Conservation (phyloP, 1,140 invertebrate species). For the Periplaneta americana region DNA sequence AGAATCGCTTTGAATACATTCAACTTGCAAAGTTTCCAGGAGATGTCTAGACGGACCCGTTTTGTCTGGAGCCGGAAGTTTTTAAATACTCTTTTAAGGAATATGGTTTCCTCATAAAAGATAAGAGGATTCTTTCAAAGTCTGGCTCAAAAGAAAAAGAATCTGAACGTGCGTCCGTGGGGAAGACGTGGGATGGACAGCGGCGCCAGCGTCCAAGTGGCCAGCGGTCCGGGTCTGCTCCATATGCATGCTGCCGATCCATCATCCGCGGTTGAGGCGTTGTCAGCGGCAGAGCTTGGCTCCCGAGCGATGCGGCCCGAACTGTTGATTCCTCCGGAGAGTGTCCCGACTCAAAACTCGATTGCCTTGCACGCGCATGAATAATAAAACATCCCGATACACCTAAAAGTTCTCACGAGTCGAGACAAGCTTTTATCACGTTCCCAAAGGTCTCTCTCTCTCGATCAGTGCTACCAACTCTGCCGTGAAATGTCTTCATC, state of each 20-base stretch:
- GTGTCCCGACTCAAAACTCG: background rate
- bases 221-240: background rate
- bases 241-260: background rate
- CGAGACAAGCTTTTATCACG: no score
- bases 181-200: background rate
- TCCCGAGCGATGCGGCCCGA: background rate
- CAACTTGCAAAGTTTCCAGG: no score
- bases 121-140: background rate
- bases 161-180: background rate
- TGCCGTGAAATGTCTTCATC: no score
- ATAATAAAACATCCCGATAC: background rate
- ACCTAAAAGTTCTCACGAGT: no score
- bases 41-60: background rate
- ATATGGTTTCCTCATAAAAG: background rate
- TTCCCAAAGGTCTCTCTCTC: no score
- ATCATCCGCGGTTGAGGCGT: background rate
- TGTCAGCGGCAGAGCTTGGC: background rate
- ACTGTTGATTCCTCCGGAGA: background rate
- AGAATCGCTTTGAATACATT: no score
- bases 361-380: background rate
- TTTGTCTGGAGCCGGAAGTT: background rate
- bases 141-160: background rate
- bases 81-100: background rate
- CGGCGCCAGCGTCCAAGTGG: background rate
- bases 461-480: no score